Evolutionary conservation across 2,888 invertebrate species (phyloP).

Genomic region (Hemaris fuciformis): DNA sequence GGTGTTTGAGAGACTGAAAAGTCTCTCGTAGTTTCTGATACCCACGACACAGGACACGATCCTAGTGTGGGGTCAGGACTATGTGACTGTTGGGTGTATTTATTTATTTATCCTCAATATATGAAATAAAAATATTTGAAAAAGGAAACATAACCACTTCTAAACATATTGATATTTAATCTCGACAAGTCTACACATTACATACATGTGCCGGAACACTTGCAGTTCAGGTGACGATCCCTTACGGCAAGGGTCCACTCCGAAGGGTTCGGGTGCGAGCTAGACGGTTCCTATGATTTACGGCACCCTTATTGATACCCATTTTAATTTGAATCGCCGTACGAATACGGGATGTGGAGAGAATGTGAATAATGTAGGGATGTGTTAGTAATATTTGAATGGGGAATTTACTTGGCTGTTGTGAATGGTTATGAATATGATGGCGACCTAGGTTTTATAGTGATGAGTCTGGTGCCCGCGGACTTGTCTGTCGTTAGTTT

Average conservation of each 20-base stretch:
- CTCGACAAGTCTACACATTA: too few species aligned
- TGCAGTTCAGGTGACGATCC: conserved; percentile 8
- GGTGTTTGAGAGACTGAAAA: too few species aligned
- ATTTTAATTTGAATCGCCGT: conserved; percentile 57
- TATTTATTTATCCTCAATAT: too few species aligned
- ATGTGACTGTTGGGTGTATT: too few species aligned
- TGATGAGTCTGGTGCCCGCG: not conserved
- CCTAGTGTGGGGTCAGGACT: too few species aligned
- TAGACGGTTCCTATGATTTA: conserved; percentile 72
- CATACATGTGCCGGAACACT: not conserved
- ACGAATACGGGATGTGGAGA: not conserved
- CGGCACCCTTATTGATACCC: conserved; percentile 65
- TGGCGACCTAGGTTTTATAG: not conserved
- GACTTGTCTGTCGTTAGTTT: not conserved
- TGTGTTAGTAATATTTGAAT: not conserved
- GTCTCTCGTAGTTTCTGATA: too few species aligned
- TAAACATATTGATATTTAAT: too few species aligned
- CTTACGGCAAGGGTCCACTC: conserved; percentile 49
- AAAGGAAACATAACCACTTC: too few species aligned
- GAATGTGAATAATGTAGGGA: not conserved
- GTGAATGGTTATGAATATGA: not conserved
- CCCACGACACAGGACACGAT: too few species aligned
- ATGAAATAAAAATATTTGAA: too few species aligned
- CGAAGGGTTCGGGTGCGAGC: conserved; percentile 59
- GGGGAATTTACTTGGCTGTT: not conserved